Percentiles rank a stretch among this genome's conserved stretches.
These are phyloP conservation scores for Epinephelus moara DNA, from an alignment of 2,113 vertebrate genomes.

Conservation along the genomic window DNA sequence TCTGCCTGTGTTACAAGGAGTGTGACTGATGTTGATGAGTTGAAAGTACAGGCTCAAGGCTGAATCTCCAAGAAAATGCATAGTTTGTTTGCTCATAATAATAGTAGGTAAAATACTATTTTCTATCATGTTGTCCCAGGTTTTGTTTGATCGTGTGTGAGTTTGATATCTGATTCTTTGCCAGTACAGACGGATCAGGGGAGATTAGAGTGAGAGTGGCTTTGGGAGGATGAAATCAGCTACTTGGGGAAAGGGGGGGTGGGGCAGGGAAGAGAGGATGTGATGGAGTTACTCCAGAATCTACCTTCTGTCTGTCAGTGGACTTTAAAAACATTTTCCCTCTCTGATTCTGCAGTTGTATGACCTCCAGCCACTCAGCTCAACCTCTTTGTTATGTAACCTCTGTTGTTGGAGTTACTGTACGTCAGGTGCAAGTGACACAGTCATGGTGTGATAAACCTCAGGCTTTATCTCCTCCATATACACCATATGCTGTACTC, in stretches of 20 bases:
- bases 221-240: conserved; percentile 81
- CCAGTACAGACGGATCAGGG: conserved; percentile 74
- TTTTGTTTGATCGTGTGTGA: conserved; percentile 32
- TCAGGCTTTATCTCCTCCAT: background rate
- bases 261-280: conserved; percentile 37
- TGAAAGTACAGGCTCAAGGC: background rate
- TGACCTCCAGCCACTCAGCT: conserved; percentile 16
- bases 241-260: conserved; percentile 66
- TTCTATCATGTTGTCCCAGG: conserved; percentile 17
- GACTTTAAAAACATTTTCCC: conserved; percentile 5
- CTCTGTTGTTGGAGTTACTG: conserved; percentile 12
- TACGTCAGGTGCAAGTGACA: conserved; percentile 40
- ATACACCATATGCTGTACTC: conserved; percentile 37
- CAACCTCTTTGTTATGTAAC: conserved; percentile 12
- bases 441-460: conserved; percentile 21
- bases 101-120: conserved; percentile 7
- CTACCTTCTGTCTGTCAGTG: conserved; percentile 25
- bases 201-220: conserved; percentile 80
- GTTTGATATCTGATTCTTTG: conserved; percentile 76
- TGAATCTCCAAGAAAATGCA: background rate
- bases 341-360: conserved; percentile 5
- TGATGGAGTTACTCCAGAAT: conserved; percentile 40
- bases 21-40: background rate
- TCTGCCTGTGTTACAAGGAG: conserved; percentile 36
- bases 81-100: background rate